These are phyloP conservation scores for Phrynocephalus forsythii DNA, from an alignment of 2,797 vertebrate genomes.

Conservation along the genomic window DNA sequence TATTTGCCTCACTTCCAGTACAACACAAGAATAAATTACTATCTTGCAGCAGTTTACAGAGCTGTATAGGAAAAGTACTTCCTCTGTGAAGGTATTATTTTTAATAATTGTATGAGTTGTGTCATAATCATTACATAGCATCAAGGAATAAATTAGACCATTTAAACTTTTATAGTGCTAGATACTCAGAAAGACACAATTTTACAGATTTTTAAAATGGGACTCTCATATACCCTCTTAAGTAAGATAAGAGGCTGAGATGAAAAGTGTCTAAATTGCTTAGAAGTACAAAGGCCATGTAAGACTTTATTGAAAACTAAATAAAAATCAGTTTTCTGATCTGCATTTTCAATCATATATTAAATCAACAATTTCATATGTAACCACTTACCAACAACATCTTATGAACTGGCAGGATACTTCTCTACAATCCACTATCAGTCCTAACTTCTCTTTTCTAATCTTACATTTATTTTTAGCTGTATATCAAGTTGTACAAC, in stretches of 20 bases:
- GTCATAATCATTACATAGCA: conserved; percentile 49
- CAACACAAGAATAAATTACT: conserved; percentile 58
- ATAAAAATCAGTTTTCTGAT: conserved; percentile 16
- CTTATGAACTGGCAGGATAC: not conserved
- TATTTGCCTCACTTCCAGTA: conserved; percentile 37
- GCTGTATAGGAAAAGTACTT: conserved; percentile 61
- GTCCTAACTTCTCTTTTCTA: not conserved
- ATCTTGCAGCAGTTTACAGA: conserved; percentile 47
- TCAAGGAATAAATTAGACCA: conserved; percentile 51
- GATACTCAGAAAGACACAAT: conserved; percentile 57
- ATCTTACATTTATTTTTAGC: not conserved
- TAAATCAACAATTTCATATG: not conserved
- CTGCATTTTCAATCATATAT: not conserved
- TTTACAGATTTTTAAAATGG: conserved; percentile 61
- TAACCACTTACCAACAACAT: not conserved
- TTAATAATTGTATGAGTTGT: conserved; percentile 63
- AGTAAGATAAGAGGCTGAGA: conserved; percentile 9
- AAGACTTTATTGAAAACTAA: conserved; percentile 49
- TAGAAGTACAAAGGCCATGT: conserved; percentile 56
- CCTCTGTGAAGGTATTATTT: conserved; percentile 62
- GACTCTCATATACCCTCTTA: conserved; percentile 42
- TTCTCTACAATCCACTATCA: not conserved
- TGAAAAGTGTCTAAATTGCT: conserved; percentile 57
- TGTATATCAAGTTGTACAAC: not conserved
- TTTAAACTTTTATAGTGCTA: conserved; percentile 48